Evolutionary conservation across 2,113 vertebrate genomes (phyloP), one percentile per base, ranked within the genome.

Genomic region (Siniperca chuatsi): DNA sequence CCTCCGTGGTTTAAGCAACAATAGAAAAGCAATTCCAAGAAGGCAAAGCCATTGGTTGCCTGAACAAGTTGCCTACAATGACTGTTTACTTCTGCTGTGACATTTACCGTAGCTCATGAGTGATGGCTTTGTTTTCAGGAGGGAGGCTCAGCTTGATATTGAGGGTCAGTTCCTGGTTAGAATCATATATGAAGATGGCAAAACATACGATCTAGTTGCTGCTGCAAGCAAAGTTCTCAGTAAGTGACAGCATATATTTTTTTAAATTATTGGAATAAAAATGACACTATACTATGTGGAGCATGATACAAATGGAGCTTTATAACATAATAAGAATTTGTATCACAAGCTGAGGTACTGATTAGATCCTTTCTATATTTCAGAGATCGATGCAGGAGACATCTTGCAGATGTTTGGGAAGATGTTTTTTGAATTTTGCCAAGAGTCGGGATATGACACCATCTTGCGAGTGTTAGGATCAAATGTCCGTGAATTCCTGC

Each of bases 351-450:
- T 40, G 12, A 33, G 25, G 25, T 64, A 23, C 29, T 33, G 54
- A 77, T 40, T 46, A 18, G 48, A 46, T 80, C 8, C 57, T 55
- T 29, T 81, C 81, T 93, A 86, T 78, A 88, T 92, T 93, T 77
- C 91, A 99, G 98, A 98, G 95, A 96, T 99, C 37, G 96, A 99
- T 87, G 98, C 98, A 0, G 98, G 98, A 29, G 97, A 97, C 90
- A 99, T 99, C 92, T 96, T 99, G 88, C 98, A 99, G 25, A 97
- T 99, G 97, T 99, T 99, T 92, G 98, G 98, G 64, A 99, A 99
- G 95, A 99, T 99, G 98, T 99, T 99, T 95, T 99, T 99, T 87
- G 98, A 99, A 79, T 99, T 99, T 95, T 99, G 98, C 92, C 98
- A 99, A 93, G 98, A 99, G 92, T 99, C 98, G 42, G 98, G 98